Evolutionary conservation across 2,113 vertebrate genomes (phyloP), one percentile per base, ranked within the genome.

Genomic region (Echinops telfairi): DNA sequence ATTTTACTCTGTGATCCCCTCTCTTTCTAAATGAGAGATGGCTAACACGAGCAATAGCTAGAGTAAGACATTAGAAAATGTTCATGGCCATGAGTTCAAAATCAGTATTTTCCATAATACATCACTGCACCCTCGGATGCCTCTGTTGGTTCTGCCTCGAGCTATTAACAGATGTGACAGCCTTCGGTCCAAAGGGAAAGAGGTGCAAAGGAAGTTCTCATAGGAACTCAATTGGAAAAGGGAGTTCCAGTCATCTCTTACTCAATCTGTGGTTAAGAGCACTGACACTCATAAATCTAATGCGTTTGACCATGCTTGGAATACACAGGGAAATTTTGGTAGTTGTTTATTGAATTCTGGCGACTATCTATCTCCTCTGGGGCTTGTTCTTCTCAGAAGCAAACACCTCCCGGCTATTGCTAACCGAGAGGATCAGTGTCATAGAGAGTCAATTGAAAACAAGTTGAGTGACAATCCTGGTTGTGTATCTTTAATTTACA

Each of bases 401-500:
- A 95, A 94, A 36, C 71, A 89, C 71, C n/a, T 57, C 20, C 60
- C 29, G 81, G 57, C 62, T 43, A 25, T 7, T 64, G 70, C 66
- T 5, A 40, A 88, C 29, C 22, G 91, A 81, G 73, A 73, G 31
- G 88, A 94, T 40, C 90, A 78, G 6, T 75, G 57, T 25, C 62
- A 75, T 86, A 79, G 16, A 95, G 92, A 97, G 89, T 20, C 27
- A 0, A 17, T 2, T 86, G 89, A 86, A 93, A 94, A 27, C 4
- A 0, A 38, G 29, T 38, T 0, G 8, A 95, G 73, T 95, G 79
- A 88, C 16, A 83, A 25, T 71, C 91, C 4, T 81, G 38, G 58
- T 85, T 90, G 47, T 92, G 88, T 38, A 71, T 91, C 43, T 94
- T 73, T 94, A 94, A 96, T 95, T 95, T 97, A 96, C 53, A 88